A percentile compares a stretch with the other conserved stretches of the same genome.
Evolutionary conservation across 2,888 invertebrate species (phyloP).

Genomic region (Ischnura elegans): DNA sequence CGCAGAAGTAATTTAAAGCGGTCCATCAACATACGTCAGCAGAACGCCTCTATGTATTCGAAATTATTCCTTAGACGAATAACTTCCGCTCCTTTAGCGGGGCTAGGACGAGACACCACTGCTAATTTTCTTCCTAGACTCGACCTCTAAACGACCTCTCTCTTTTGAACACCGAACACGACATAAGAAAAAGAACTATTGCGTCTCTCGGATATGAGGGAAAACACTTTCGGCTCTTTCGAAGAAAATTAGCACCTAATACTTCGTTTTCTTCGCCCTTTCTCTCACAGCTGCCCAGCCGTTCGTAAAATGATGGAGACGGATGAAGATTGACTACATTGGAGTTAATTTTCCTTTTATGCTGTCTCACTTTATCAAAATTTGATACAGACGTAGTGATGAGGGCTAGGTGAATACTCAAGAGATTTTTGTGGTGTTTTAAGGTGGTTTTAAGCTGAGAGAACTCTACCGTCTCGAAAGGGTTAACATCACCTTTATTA

Average conservation of each 20-base stretch:
- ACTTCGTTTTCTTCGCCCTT: background rate
- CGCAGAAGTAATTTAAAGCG: background rate
- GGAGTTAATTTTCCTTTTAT: too few species aligned
- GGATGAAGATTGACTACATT: background rate
- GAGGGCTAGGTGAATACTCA: too few species aligned
- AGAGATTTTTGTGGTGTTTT: too few species aligned
- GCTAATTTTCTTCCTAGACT: background rate
- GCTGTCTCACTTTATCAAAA: too few species aligned
- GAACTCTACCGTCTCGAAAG: too few species aligned
- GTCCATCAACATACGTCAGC: background rate
- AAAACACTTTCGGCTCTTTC: background rate
- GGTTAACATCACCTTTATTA: too few species aligned
- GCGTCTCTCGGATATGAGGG: background rate
- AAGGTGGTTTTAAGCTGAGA: too few species aligned
- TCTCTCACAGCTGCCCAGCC: background rate
- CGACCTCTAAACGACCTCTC: slow-evolving; percentile 22
- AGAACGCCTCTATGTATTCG: background rate
- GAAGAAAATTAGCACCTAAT: background rate
- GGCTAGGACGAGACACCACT: background rate
- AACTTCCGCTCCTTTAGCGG: background rate
- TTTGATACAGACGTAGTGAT: too few species aligned
- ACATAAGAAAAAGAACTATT: background rate
- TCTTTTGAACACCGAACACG: background rate
- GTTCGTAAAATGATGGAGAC: background rate
- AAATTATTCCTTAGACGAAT: background rate